phyloP scores from a whole-genome alignment of 2,797 vertebrate genomes.

The Leucoraja ocellata region DNA sequence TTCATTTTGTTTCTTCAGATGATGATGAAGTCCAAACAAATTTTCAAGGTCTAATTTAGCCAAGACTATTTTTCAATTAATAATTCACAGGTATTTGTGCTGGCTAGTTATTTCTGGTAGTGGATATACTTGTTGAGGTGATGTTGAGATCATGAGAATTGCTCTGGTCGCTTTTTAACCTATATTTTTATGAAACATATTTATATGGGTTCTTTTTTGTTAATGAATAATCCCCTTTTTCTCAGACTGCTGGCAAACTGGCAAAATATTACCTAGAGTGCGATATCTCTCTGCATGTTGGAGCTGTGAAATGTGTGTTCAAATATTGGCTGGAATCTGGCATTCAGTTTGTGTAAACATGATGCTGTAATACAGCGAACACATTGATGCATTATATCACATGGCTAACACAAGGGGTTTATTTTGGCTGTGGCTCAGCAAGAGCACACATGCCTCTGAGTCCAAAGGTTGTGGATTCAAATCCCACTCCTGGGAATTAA shows the following conservation, averaged over 20 bases:
- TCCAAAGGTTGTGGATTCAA: too few species aligned
- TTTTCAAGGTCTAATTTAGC: neutral
- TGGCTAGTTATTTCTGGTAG: neutral
- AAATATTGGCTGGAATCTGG: neutral
- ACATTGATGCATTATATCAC: too few species aligned
- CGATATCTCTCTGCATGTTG: neutral
- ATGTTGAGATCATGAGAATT: neutral
- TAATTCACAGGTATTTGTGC: neutral
- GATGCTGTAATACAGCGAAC: neutral
- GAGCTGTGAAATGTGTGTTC: neutral
- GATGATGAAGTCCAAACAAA: neutral
- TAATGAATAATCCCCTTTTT: neutral
- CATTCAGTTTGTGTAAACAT: neutral
- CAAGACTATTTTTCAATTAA: neutral
- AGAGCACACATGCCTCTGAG: too few species aligned
- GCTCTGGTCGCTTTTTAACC: neutral
- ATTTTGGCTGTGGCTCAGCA: too few species aligned
- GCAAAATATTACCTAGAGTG: neutral
- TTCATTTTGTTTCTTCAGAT: neutral
- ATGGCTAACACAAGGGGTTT: too few species aligned
- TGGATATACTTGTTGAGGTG: neutral
- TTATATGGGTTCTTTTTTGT: neutral
- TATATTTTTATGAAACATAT: neutral
- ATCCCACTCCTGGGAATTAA: too few species aligned
- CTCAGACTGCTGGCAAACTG: neutral